Base-by-base conservation (phyloP, 2,797 vertebrate species). In the Botia kubotai region DNA sequence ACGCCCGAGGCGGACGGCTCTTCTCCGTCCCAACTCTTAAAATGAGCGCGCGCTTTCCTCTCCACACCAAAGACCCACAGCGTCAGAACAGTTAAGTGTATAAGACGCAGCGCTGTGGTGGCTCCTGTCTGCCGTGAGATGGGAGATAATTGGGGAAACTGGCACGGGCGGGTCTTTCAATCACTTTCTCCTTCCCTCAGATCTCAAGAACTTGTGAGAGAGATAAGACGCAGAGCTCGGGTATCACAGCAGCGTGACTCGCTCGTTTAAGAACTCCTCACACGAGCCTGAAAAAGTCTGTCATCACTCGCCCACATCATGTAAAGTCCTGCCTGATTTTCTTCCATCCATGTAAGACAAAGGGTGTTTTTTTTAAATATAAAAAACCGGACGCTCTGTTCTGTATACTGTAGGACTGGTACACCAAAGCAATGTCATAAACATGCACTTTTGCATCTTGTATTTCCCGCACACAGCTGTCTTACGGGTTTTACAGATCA, bases 111-210 rank as follows among this genome's bases (percentile, higher is more conserved):
- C 46, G 48, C 57, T 79, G 72, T 69, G 58, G 53, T 77, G 52
- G 19, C 75, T 79, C 77, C 53, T 53, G 52, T 53, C 68, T 72
- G 46, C 67, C 68, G 50, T 2, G 67, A 79, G 77, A 72, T 57
- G 11, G 52, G 68, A 79, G 77, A 79, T 79, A 79, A 79, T 79
- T 79, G 77, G 68, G 68, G 77, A 79, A 79, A 72, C 77, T 79
- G 67, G 77, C 68, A 79, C 68, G 57, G 77, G 39, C 36, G 76
- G 55, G 71, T 63, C 26, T 63, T 72, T 79, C 77, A 71, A 79
- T 79, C 68, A 71, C 77, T 72, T 58, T 77, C 67, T 63, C 77
- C 48, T 36, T 23, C 68, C 70, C 52, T 79, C 36, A 79, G 57
- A 72, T 72, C 68, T 79, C 39, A 16, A 36, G 66, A 78, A 62